These are phyloP conservation scores for Myotis yumanensis DNA, from an alignment of 2,113 vertebrate genomes.

Conservation along the genomic window DNA sequence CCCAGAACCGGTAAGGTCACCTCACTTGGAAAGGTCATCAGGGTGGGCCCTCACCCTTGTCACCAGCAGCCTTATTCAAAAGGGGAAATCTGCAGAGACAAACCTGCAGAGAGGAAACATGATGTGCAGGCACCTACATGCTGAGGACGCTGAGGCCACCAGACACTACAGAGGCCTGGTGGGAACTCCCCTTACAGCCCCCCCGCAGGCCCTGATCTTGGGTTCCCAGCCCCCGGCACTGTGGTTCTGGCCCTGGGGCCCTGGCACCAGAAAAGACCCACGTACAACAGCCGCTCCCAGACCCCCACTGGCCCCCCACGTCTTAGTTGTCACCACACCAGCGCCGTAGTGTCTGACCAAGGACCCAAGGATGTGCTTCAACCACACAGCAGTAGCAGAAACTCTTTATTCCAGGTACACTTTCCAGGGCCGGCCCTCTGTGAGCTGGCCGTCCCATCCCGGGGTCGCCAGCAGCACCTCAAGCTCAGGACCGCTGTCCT, in stretches of 20 bases:
- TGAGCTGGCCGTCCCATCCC: neutral
- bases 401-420: neutral
- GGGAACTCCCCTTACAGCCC: neutral
- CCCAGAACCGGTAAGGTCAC: neutral
- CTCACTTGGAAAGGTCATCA: neutral
- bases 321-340: neutral
- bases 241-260: neutral
- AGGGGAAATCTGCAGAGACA: neutral
- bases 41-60: neutral
- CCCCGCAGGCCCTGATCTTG: rapidly evolving
- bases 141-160: rapidly evolving
- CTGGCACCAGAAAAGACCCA: neutral
- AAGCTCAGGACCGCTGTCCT: slow-evolving; percentile 11
- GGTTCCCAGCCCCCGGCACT: neutral
- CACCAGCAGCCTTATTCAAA: neutral
- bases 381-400: neutral
- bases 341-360: neutral
- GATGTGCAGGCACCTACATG: rapidly evolving
- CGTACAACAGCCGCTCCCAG: neutral
- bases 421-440: rapidly evolving
- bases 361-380: neutral
- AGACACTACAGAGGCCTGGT: neutral
- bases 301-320: neutral
- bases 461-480: neutral
- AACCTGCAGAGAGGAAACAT: neutral